phyloP scores from a whole-genome alignment of 1,140 invertebrate genomes.

The Parasteatoda tepidariorum region DNA sequence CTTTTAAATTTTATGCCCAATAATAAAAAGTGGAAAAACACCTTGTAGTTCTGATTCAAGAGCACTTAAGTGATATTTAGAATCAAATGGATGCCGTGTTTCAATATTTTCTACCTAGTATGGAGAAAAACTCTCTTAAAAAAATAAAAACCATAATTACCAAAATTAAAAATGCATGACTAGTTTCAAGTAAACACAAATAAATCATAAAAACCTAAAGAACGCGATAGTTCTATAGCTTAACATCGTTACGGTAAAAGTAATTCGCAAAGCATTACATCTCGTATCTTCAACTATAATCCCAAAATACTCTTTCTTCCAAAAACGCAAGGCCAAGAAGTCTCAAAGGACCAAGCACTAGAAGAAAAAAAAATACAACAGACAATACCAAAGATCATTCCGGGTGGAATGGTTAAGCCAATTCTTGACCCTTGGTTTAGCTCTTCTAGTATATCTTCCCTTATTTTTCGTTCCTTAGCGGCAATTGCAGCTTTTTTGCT shows the following conservation, averaged over 20 bases:
- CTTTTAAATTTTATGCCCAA: no score
- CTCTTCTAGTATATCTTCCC: constrained; percentile 2
- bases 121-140: no score
- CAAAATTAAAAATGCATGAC: no score
- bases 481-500: background rate
- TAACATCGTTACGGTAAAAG: background rate
- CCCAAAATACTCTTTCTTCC: background rate
- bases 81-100: no score
- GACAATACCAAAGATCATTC: background rate
- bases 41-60: no score
- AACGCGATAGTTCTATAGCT: background rate
- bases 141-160: no score
- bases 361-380: background rate
- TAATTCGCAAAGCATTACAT: background rate
- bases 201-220: no score
- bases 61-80: no score
- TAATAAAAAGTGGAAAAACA: no score
- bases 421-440: constrained; percentile 38
- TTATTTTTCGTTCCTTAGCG: background rate
- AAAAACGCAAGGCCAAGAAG: background rate
- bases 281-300: constrained; percentile 1
- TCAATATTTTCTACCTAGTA: no score
- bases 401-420: constrained; percentile 22
- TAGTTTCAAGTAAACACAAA: no score
- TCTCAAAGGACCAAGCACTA: background rate